phyloP scores from a whole-genome alignment of 2,113 vertebrate genomes.

The Condylura cristata region DNA sequence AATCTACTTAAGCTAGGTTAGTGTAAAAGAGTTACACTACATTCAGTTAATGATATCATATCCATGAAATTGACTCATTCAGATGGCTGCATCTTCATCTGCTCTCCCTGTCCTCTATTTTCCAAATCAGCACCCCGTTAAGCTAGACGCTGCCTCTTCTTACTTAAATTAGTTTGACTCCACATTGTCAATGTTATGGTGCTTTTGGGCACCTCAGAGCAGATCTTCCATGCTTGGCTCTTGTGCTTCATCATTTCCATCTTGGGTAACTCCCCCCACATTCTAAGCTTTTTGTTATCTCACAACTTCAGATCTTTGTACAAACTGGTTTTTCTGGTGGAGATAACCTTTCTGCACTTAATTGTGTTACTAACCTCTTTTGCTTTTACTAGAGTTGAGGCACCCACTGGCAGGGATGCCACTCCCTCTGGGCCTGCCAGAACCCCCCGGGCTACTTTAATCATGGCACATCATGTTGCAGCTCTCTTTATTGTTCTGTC shows the following conservation, averaged over 20 bases:
- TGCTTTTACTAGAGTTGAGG: neutral
- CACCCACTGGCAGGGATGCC: neutral
- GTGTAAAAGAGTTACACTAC: neutral
- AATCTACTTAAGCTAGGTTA: neutral
- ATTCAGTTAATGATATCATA: neutral
- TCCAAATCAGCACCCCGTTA: neutral
- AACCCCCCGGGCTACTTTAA: neutral
- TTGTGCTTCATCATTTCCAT: neutral
- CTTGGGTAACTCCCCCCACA: neutral
- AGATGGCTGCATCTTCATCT: neutral
- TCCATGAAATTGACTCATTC: neutral
- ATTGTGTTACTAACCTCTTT: neutral
- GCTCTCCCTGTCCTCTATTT: neutral
- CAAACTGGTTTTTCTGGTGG: neutral
- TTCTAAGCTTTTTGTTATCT: neutral
- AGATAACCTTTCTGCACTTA: neutral
- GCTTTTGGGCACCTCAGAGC: neutral
- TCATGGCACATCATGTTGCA: neutral
- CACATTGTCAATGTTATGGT: neutral
- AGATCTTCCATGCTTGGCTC: neutral
- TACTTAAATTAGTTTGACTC: neutral
- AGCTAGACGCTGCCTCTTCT: neutral
- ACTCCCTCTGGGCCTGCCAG: neutral
- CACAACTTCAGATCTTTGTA: neutral
- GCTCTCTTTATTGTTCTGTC: neutral